Evolutionary conservation across 2,888 invertebrate species (phyloP), one percentile per base, ranked within the genome.

Genomic region (Nineta flava): DNA sequence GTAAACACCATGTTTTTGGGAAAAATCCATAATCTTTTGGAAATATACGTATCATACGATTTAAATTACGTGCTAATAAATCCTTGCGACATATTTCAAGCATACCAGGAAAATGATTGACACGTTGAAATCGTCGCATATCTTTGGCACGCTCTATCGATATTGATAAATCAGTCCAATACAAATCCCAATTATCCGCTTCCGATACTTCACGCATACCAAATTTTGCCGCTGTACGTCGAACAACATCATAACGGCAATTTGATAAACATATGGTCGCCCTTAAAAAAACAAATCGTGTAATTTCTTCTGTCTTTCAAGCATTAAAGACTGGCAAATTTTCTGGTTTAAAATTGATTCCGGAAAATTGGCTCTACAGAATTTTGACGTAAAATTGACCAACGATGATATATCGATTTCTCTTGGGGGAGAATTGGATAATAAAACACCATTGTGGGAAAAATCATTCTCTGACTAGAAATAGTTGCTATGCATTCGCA

Each of bases 1-100:
- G 93, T 55, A 94, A 75, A 65, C 90, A 87, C 92, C 93, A 94
- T 9, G 92, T 90, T 70, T 86, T 88, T 1, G 94, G 93, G 64
- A 90, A 93, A 63, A 93, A 87, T 61, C 84, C 86, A 65, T 92
- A 94, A 55, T 93, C 92, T 58, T 82, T 82, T 0, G 92, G 90
- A 65, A 87, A 93, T 50, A 87, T 70, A 65, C 87, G 83, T 53
- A 82, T 74, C 92, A 93, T 92, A 56, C 91, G 76, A 64, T 88
- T 92, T 53, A 94, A 73, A 67, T 94, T 93, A 51, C 91, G 74
- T 2, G 92, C 90, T 21, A 94, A 69, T 48, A 90, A 69, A 70
- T 93, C 93, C 67, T 94, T 94, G 54, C 92, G 75, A 62, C 64
- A 68, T 45, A 68, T 68, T 56, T 68, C 68, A 34, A 68, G 51